A percentile compares a stretch with the other conserved stretches of the same genome.
phyloP scores from a whole-genome alignment of 2,888 invertebrate genomes.

The Schrankia costaestrigalis region DNA sequence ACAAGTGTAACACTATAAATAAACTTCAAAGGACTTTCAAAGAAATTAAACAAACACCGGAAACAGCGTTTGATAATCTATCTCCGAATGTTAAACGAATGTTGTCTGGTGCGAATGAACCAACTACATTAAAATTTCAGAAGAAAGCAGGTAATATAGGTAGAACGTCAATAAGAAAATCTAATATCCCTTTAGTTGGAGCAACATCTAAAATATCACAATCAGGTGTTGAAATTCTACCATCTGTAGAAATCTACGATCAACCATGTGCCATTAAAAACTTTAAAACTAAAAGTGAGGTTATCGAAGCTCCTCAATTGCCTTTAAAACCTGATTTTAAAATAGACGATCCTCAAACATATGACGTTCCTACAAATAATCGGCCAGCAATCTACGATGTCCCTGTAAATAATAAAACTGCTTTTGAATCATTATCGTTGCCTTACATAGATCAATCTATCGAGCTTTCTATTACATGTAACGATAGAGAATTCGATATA shows the following conservation, averaged over 20 bases:
- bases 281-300: conserved; percentile 43
- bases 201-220: conserved; percentile 77
- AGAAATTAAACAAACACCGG: conserved; percentile 48
- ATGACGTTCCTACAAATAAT: conserved; percentile 74
- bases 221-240: conserved; percentile 68
- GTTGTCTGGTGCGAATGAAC: conserved; percentile 77
- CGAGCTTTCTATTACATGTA: conserved; percentile 71
- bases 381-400: conserved; percentile 72
- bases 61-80: conserved; percentile 74
- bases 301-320: conserved; percentile 37
- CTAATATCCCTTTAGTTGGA: conserved; percentile 74
- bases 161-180: conserved; percentile 61
- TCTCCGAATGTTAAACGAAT: conserved; percentile 83
- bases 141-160: conserved; percentile 57
- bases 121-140: conserved; percentile 65
- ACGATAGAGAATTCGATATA: conserved; percentile 75
- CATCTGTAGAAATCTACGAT: conserved; percentile 74
- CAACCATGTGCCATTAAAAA: conserved; percentile 54
- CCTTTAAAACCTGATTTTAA: conserved; percentile 59
- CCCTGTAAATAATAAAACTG: conserved; percentile 65
- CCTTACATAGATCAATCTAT: conserved; percentile 75
- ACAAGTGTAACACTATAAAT: conserved; percentile 47
- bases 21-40: conserved; percentile 61
- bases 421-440: conserved; percentile 68
- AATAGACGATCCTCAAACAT: conserved; percentile 58